phyloP scores from a whole-genome alignment of 1,140 invertebrate species.

The Leptinotarsa lineolata region DNA sequence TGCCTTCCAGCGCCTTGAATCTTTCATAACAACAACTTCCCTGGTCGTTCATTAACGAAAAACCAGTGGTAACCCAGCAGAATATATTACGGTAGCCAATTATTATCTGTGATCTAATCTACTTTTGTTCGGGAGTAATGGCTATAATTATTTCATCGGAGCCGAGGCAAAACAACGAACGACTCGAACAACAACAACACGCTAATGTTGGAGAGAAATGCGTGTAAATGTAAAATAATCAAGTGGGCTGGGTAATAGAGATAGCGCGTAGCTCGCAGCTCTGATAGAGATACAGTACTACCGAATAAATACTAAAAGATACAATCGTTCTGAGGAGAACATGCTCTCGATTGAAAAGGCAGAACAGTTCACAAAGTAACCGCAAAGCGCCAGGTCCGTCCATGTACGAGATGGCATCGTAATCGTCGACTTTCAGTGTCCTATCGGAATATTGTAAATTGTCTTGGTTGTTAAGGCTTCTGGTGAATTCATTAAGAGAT shows the following conservation, averaged over 20 bases:
- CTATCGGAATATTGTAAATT: constrained; percentile 33
- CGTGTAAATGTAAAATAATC: constrained; percentile 53
- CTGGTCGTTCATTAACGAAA: constrained; percentile 42
- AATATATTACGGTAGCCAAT: constrained; percentile 46
- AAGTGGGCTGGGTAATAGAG: constrained; percentile 49
- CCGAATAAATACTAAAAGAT: constrained; percentile 53
- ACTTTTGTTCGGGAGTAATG: constrained; percentile 47
- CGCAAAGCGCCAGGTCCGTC: constrained; percentile 29
- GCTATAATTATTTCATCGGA: constrained; percentile 45
- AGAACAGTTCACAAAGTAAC: constrained; percentile 38
- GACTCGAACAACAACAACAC: constrained; percentile 30
- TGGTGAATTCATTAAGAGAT: constrained; percentile 29
- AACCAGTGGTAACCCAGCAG: constrained; percentile 32
- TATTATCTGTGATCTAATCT: constrained; percentile 47
- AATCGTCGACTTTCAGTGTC: constrained; percentile 30
- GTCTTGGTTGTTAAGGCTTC: constrained; percentile 27
- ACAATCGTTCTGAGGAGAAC: constrained; percentile 48
- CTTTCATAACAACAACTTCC: constrained; percentile 31
- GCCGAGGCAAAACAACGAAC: constrained; percentile 31
- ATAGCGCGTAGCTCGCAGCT: constrained; percentile 47
- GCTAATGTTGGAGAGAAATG: constrained; percentile 41
- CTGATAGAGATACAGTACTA: constrained; percentile 50
- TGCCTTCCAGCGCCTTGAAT: neutral
- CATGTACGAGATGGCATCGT: constrained; percentile 30
- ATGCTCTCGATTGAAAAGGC: constrained; percentile 48